These are phyloP conservation scores for Druon quercuslanigerum DNA, from an alignment of 1,140 invertebrate species.

Conservation along the genomic window DNA sequence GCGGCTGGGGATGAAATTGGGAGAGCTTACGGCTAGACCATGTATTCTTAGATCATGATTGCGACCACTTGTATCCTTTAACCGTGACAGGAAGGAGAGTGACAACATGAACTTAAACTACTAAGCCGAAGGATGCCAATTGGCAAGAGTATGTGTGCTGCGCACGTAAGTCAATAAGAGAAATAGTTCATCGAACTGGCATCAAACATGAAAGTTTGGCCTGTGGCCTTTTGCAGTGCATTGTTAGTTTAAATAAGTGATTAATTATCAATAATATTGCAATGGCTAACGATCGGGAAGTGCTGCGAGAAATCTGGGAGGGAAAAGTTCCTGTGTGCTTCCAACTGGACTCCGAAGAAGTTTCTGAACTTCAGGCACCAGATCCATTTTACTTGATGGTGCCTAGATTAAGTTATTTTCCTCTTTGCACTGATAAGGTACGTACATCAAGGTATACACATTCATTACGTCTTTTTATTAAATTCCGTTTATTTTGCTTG, in stretches of 20 bases:
- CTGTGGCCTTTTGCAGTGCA: neutral
- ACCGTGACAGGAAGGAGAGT: too few relatives aligned
- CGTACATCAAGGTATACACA: conserved; percentile 46
- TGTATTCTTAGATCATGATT: too few relatives aligned
- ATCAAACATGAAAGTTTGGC: neutral
- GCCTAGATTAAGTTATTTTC: conserved; percentile 95
- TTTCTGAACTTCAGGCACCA: conserved; percentile 89
- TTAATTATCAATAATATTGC: neutral
- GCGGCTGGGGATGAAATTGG: too few relatives aligned
- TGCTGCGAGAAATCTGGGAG: conserved; percentile 96
- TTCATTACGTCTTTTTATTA: conserved; percentile 26
- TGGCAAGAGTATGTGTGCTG: too few relatives aligned
- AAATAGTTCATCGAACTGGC: neutral
- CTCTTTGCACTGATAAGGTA: conserved; percentile 96
- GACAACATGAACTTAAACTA: too few relatives aligned
- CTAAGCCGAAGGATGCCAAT: too few relatives aligned
- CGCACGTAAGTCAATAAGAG: too few relatives aligned
- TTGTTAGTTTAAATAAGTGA: neutral
- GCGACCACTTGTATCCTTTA: too few relatives aligned
- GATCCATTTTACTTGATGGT: conserved; percentile 97
- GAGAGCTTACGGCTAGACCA: too few relatives aligned
- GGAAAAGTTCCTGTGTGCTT: conserved; percentile 95
- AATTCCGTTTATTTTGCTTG: conserved; percentile 56
- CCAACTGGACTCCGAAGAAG: conserved; percentile 90
- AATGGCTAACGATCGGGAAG: conserved; percentile 95